phyloP scores from a whole-genome alignment of 2,888 invertebrate species.

The Dexiosoma caninum region DNA sequence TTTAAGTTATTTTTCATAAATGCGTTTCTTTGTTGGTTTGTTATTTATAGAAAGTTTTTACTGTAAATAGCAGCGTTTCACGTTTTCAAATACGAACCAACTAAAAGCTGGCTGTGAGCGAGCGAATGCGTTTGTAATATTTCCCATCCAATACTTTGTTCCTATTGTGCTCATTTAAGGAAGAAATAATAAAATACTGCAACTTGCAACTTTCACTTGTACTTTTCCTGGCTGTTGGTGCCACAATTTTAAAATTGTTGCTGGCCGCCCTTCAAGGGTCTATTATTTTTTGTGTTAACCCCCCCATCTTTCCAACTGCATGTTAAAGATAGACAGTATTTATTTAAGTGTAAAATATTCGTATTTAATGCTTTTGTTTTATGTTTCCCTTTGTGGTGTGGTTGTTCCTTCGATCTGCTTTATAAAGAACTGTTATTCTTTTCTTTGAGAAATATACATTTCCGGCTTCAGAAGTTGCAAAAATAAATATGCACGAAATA shows the following conservation, averaged over 20 bases:
- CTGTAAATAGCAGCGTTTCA: slow-evolving; percentile 26
- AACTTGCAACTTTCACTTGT: slow-evolving; percentile 55
- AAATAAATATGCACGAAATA: background rate
- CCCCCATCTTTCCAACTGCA: slow-evolving; percentile 51
- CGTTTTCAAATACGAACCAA: too few relatives aligned
- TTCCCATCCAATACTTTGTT: slow-evolving; percentile 14
- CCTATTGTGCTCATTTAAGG: slow-evolving; percentile 31
- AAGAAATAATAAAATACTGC: slow-evolving; percentile 33
- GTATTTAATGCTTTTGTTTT: background rate
- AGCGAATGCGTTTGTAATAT: background rate
- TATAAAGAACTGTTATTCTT: background rate
- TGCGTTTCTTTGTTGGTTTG: background rate
- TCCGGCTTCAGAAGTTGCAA: background rate
- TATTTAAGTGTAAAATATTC: slow-evolving; percentile 26
- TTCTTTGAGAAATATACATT: slow-evolving; percentile 6
- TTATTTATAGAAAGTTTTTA: slow-evolving; percentile 46
- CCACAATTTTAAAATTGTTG: slow-evolving; percentile 29
- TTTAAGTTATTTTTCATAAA: background rate
- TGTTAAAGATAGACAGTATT: slow-evolving; percentile 37
- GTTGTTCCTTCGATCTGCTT: background rate
- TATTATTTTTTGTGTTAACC: slow-evolving; percentile 24
- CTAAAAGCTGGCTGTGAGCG: slow-evolving; percentile 5
- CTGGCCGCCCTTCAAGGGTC: slow-evolving; percentile 2
- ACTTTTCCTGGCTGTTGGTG: slow-evolving; percentile 42
- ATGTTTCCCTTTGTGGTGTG: background rate